Percentiles rank a stretch among this genome's conserved stretches.
phyloP scores from a whole-genome alignment of 2,113 vertebrate species.

The Coryphaenoides rupestris region DNA sequence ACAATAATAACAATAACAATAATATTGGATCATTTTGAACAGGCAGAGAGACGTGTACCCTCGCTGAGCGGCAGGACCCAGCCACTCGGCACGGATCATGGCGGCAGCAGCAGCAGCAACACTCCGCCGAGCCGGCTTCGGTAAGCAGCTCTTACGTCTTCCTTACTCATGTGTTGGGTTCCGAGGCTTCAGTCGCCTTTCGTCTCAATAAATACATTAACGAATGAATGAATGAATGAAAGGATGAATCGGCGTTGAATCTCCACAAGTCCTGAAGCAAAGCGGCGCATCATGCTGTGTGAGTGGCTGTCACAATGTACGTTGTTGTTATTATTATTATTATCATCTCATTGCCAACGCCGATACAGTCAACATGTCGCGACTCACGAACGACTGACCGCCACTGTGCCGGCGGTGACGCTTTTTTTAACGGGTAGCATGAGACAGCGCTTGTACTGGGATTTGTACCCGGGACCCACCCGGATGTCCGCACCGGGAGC shows the following conservation, averaged over 20 bases:
- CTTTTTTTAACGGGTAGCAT: not conserved
- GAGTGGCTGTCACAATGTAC: no score
- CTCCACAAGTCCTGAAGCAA: no score
- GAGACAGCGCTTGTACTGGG: constrained; percentile 1
- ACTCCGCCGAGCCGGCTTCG: constrained; percentile 70
- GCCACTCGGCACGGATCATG: constrained; percentile 52
- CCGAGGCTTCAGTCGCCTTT: no score
- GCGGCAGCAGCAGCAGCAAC: constrained; percentile 51
- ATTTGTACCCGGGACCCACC: constrained; percentile 25
- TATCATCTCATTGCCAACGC: no score
- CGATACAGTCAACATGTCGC: no score
- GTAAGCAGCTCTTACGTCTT: constrained; percentile 50
- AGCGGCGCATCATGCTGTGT: no score
- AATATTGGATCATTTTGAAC: constrained; percentile 37
- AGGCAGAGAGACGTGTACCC: not conserved
- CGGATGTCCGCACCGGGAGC: constrained; percentile 38
- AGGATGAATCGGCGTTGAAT: not conserved
- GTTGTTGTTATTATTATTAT: no score
- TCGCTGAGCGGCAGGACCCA: constrained; percentile 41
- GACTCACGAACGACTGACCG: no score
- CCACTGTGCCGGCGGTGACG: not conserved
- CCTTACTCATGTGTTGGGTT: no score
- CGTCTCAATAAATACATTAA: not conserved
- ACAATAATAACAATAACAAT: no score
- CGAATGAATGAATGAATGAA: not conserved